Evolutionary conservation across 1,140 invertebrate species (phyloP).

Genomic region (Trichoplusia ni): DNA sequence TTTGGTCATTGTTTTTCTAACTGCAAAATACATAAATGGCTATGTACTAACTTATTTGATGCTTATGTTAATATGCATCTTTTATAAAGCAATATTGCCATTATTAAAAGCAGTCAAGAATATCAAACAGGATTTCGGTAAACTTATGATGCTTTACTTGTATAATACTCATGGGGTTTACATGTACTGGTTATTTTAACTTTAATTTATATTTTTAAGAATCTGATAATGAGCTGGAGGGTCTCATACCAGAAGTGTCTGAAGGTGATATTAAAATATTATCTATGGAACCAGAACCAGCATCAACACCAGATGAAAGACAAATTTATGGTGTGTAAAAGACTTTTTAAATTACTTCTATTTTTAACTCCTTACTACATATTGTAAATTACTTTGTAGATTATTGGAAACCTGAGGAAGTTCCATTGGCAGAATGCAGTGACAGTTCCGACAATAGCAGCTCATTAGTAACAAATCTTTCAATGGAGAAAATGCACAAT

Average conservation of each 20-base stretch:
- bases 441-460: constrained; percentile 76
- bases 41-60: constrained; percentile 61
- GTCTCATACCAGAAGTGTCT: constrained; percentile 66
- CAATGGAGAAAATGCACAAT: constrained; percentile 67
- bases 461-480: constrained; percentile 72
- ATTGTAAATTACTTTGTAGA: constrained; percentile 48
- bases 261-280: constrained; percentile 66
- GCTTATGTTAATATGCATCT: constrained; percentile 52
- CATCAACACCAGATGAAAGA: constrained; percentile 58
- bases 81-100: constrained; percentile 58
- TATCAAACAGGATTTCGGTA: constrained; percentile 69
- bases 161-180: background rate
- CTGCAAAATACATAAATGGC: constrained; percentile 65
- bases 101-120: constrained; percentile 52
- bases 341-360: background rate
- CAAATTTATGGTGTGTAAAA: constrained; percentile 64
- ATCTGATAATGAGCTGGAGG: constrained; percentile 70
- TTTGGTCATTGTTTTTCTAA: constrained; percentile 55
- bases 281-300: constrained; percentile 64
- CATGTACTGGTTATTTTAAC: too few relatives aligned
- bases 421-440: constrained; percentile 67
- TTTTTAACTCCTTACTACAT: background rate
- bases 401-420: constrained; percentile 73
- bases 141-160: constrained; percentile 16
- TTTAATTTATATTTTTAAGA: constrained; percentile 47